A percentile compares a stretch with the other conserved stretches of the same genome.
Evolutionary conservation across 2,888 invertebrate species (phyloP).

Genomic region (Pterobdella sp.): DNA sequence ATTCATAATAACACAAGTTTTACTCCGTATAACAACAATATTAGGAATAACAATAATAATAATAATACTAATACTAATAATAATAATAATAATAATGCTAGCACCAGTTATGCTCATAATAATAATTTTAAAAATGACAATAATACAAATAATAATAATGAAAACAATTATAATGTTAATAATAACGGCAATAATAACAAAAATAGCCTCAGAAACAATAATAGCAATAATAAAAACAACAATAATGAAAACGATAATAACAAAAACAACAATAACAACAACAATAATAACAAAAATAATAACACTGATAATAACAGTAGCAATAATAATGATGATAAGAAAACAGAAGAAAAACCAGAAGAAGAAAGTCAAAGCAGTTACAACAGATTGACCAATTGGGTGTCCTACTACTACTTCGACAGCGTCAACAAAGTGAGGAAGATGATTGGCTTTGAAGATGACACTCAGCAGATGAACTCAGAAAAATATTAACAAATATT

Average conservation of each 20-base stretch:
- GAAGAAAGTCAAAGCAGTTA: no score
- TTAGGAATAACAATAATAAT: not conserved
- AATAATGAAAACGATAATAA: not conserved
- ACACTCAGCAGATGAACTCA: not conserved
- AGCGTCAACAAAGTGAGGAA: not conserved
- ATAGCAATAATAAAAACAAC: not conserved
- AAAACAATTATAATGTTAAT: not conserved
- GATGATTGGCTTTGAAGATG: not conserved
- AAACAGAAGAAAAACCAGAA: no score
- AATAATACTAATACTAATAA: not conserved
- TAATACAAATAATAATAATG: not conserved
- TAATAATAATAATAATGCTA: not conserved
- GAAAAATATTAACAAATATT: not conserved
- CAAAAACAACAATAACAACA: not conserved
- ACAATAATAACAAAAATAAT: not conserved
- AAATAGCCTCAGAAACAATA: not conserved
- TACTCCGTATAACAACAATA: not conserved
- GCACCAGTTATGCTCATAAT: not conserved
- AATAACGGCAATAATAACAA: constrained; percentile 7
- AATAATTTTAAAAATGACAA: not conserved
- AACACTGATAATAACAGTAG: constrained; percentile 1
- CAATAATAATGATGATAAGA: not conserved
- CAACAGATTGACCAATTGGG: not conserved
- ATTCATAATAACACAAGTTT: not conserved
- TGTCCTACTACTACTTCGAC: not conserved